These are phyloP conservation scores for Brachypteracias leptosomus DNA, from an alignment of 2,113 vertebrate genomes.

Conservation along the genomic window DNA sequence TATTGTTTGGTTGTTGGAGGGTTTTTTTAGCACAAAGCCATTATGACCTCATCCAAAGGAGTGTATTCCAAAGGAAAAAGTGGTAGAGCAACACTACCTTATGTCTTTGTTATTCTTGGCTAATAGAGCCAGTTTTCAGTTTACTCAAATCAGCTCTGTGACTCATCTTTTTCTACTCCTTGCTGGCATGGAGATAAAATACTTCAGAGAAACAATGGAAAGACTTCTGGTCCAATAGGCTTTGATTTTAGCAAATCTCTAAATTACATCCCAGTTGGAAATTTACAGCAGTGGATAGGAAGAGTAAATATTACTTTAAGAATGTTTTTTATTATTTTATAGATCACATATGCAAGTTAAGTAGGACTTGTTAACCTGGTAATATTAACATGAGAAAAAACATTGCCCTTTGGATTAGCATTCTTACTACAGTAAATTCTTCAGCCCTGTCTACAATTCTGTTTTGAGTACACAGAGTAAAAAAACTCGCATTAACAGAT, in stretches of 20 bases:
- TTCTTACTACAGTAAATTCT: neutral
- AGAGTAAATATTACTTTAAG: neutral
- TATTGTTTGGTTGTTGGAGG: rapidly evolving
- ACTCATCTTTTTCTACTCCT: slow-evolving; percentile 35
- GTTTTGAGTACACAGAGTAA: neutral
- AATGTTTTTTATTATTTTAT: neutral
- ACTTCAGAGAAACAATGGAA: neutral
- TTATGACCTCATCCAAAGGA: neutral
- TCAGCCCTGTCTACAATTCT: neutral
- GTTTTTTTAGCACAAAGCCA: neutral
- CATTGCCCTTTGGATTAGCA: neutral
- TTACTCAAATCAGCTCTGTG: slow-evolving; percentile 20
- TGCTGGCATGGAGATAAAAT: slow-evolving; percentile 30
- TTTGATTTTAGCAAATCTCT: neutral
- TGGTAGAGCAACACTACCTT: neutral
- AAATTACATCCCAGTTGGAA: neutral
- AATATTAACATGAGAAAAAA: neutral
- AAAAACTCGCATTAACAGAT: neutral
- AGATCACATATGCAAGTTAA: neutral
- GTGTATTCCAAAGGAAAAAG: neutral
- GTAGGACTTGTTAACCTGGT: neutral
- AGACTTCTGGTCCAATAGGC: neutral
- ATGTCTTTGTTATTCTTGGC: slow-evolving; percentile 2
- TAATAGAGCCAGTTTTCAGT: neutral
- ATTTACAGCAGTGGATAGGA: neutral